phyloP scores from a whole-genome alignment of 2,113 vertebrate genomes.

The Tragelaphus buxtoni region DNA sequence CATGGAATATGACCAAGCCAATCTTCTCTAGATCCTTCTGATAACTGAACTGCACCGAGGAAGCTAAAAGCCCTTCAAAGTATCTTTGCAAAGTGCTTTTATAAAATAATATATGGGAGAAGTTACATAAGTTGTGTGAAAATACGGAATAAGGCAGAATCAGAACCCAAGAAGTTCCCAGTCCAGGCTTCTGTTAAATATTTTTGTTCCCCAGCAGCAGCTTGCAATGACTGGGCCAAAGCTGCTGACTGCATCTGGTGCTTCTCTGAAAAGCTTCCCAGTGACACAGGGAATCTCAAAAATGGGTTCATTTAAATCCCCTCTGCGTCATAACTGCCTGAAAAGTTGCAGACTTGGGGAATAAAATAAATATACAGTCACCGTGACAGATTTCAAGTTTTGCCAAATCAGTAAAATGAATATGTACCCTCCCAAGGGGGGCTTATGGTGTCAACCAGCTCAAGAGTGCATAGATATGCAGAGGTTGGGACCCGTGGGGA shows the following conservation, averaged over 20 bases:
- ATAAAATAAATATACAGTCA: not conserved
- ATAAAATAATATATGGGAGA: not conserved
- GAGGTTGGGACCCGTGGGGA: not conserved
- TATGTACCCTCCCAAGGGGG: not conserved
- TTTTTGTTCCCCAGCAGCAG: not conserved
- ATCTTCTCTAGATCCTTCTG: not conserved
- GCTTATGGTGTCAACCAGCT: not conserved
- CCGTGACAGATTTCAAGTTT: not conserved
- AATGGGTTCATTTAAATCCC: not conserved
- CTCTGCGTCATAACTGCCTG: not conserved
- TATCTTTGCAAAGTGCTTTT: not conserved
- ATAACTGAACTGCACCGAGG: not conserved
- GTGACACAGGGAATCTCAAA: not conserved
- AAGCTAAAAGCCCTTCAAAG: not conserved
- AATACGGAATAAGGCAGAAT: not conserved
- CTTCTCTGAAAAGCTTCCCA: not conserved
- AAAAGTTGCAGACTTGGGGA: not conserved
- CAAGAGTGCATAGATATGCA: not conserved
- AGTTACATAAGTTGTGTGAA: not conserved
- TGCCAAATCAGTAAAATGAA: not conserved
- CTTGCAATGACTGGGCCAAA: not conserved
- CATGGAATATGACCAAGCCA: slow-evolving; percentile 2
- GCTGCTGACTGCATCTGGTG: not conserved
- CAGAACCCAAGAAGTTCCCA: not conserved
- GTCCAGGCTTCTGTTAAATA: not conserved